Evolutionary conservation across 1,140 invertebrate genomes (phyloP).

Genomic region (Hesperophylax magnus): DNA sequence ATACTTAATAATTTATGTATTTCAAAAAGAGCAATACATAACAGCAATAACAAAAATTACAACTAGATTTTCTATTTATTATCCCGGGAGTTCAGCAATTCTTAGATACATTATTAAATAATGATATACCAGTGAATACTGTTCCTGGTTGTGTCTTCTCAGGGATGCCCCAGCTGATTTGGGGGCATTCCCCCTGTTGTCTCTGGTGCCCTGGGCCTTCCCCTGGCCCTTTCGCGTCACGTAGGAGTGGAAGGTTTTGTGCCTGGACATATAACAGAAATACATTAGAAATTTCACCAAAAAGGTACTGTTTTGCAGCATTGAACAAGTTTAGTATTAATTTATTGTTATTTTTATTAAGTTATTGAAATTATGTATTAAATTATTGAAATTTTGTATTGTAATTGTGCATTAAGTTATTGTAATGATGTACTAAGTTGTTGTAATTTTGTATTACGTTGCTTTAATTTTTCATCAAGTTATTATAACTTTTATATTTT

Average conservation of each 20-base stretch:
- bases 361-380: too few relatives aligned
- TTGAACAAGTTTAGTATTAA: too few relatives aligned
- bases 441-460: too few relatives aligned
- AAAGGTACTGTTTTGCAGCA: too few relatives aligned
- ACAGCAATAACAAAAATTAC: background rate
- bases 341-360: too few relatives aligned
- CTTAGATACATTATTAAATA: background rate
- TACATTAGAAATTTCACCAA: too few relatives aligned
- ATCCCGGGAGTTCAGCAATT: background rate
- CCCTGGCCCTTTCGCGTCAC: conserved; percentile 89
- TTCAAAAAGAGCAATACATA: background rate
- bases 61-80: background rate
- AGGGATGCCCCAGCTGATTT: conserved; percentile 88
- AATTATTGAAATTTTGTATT: too few relatives aligned
- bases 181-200: conserved; percentile 76
- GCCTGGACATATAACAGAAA: conserved; percentile 60
- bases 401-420: too few relatives aligned
- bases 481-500: too few relatives aligned
- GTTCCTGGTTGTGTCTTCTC: conserved; percentile 83
- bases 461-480: too few relatives aligned
- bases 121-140: conserved; percentile 74
- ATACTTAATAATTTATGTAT: background rate
- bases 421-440: too few relatives aligned
- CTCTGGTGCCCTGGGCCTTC: conserved; percentile 80
- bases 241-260: conserved; percentile 92